Percentiles rank a stretch among this genome's conserved stretches.
These are phyloP conservation scores for Cotesia congregata DNA, from an alignment of 2,888 invertebrate genomes.

Conservation along the genomic window DNA sequence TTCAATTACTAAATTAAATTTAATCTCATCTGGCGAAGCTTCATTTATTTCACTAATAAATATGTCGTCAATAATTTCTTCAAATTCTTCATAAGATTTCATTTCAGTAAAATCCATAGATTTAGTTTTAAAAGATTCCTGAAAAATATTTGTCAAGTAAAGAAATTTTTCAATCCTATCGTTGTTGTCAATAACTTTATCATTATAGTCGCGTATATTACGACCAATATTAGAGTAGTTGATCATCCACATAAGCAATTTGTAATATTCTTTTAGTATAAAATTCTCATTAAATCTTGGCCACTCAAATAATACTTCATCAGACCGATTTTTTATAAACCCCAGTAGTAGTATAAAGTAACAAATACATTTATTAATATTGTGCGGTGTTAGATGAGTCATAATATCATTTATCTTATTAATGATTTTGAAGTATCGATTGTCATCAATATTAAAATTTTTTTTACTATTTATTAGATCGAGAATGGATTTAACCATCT, in stretches of 20 bases:
- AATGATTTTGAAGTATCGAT: not conserved
- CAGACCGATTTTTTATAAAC: not conserved
- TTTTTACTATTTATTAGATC: slow-evolving; percentile 1
- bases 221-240: not conserved
- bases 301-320: not conserved
- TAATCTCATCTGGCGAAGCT: not conserved
- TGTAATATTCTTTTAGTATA: not conserved
- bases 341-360: not conserved
- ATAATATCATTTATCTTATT: not conserved
- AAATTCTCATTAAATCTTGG: not conserved
- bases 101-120: not conserved
- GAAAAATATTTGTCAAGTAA: not conserved
- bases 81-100: not conserved
- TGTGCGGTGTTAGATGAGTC: not conserved
- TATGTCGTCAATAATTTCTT: not conserved
- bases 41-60: not conserved
- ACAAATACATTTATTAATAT: slow-evolving; percentile 1
- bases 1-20: not conserved
- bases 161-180: not conserved
- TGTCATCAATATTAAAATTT: not conserved
- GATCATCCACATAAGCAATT: not conserved
- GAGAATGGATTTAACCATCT: not conserved
- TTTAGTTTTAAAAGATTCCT: not conserved
- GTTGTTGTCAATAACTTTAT: not conserved
- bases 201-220: not conserved